Evolutionary conservation across 2,113 vertebrate species (phyloP), one percentile per base, ranked within the genome.

Genomic region (Peucedramus taeniatus): DNA sequence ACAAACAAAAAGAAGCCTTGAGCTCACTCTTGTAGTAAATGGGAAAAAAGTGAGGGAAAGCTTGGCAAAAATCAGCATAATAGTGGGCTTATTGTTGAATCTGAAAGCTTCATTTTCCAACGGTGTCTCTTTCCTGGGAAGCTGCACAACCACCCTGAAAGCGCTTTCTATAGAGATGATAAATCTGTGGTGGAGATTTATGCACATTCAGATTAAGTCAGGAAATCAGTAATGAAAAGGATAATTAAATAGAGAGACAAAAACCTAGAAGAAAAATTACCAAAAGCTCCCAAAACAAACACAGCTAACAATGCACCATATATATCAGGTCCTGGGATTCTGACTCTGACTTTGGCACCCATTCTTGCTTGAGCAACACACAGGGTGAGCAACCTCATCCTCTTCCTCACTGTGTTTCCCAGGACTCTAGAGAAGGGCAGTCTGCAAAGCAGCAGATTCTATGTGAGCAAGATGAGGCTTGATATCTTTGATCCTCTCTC

Each of bases 141-240:
- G 87, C 89, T 79, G 87, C 91, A 85, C 93, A 93, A 60, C 74
- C 61, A 82, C 69, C 91, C 94, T 96, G 96, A 96, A 96, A 96
- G 95, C 45, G 0, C 89, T 91, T 91, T 96, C 96, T 96, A 97
- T 94, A 94, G 95, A 89, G 91, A 96, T 93, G 94, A 97, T 96
- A 96, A 94, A 97, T 96, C 87, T 95, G 49, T 51, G 78, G 69
- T 93, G 74, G 57, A 97, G 95, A 96, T 96, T 97, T 93, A 96
- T 93, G 94, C 95, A 97, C 91, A 93, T 97, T 96, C 94, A 95
- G 93, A 96, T 95, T 93, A 96, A 95, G 96, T 96, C 89, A 91
- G 91, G 94, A 97, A 97, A 96, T 95, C 94, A 95, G 87, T 84
- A 60, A 53, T 95, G 93, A 95, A 96, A 95, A 94, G 94, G 89